Conservation (phyloP, 2,797 vertebrate genomes). For the Cossypha caffra region DNA sequence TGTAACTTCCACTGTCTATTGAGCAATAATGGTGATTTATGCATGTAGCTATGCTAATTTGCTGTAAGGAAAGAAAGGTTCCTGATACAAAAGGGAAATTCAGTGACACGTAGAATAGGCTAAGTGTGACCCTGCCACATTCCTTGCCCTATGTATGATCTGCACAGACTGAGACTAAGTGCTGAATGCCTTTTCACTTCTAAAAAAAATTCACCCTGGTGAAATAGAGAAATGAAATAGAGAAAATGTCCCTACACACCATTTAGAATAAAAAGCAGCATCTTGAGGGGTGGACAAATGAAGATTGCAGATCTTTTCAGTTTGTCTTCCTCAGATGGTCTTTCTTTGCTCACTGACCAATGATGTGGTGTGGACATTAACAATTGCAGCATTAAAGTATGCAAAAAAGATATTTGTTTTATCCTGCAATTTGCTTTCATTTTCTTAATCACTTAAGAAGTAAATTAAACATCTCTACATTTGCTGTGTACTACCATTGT, state of each 20-base stretch:
- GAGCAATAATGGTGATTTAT: neutral
- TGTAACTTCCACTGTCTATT: neutral
- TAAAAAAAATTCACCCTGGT: neutral
- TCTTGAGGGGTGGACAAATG: neutral
- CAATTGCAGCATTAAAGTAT: neutral
- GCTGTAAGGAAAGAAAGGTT: neutral
- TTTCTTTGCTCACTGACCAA: neutral
- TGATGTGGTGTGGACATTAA: neutral
- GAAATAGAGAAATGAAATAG: neutral
- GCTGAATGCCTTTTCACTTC: neutral
- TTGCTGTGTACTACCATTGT: neutral
- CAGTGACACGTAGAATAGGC: neutral
- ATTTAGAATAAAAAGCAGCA: constrained; percentile 1
- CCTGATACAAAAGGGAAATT: neutral
- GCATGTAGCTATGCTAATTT: neutral
- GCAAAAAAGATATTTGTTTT: neutral
- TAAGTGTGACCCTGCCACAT: neutral
- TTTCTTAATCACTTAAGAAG: neutral
- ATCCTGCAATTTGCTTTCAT: neutral
- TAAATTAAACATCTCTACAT: neutral
- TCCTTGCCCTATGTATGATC: neutral
- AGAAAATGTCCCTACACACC: neutral
- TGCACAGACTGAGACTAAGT: neutral
- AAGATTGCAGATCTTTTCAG: neutral
- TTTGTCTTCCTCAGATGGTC: neutral